Evolutionary conservation across 1,140 invertebrate species (phyloP), one percentile per base, ranked within the genome.

Genomic region (Drosophila sechellia): DNA sequence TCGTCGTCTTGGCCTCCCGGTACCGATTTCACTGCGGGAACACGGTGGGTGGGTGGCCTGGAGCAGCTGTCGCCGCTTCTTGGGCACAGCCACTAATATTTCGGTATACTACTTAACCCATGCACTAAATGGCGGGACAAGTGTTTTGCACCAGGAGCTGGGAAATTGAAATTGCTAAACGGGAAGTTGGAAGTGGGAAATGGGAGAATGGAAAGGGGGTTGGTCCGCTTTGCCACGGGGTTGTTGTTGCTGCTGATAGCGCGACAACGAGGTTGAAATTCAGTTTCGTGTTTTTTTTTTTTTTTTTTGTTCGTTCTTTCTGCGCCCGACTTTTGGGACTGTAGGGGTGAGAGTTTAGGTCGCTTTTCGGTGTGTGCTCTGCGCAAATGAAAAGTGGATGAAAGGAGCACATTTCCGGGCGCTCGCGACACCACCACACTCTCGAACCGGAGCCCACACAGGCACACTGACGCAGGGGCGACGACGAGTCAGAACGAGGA

Each of bases 341-440:
- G 50, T 12, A 17, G 22, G 45, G 34, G 57, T 59, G 45, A 40
- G 43, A 42, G 17, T 35, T 58, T 15, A 17, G 48, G 48, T 25
- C 55, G 66, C 43, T 5, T 22, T 13, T 27, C 22, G 40, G 60
- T 27, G 49, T 53, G 57, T 17, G 65, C 79, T 89, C 84, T 87
- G 84, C 83, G 83, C 84, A 87, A 83, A 83, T 89, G 84, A 87
- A 87, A 87, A 87, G 84, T 87, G 84, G 84, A 64, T 87, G 84
- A 87, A 87, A 87, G 84, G 79, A 81, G 77, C 74, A 83, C 80
- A 70, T 79, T 83, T 84, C 80, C 80, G 70, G 80, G 80, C 71
- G 70, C 70, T 68, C 17, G 56, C 75, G 56, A 49, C 59, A 77
- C 69, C 40, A 58, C 40, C 48, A 61, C 52, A 68, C 53, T 46